Evolutionary conservation across 2,113 vertebrate genomes (phyloP), one percentile per base, ranked within the genome.

Genomic region (Illadopsis cleaveri): DNA sequence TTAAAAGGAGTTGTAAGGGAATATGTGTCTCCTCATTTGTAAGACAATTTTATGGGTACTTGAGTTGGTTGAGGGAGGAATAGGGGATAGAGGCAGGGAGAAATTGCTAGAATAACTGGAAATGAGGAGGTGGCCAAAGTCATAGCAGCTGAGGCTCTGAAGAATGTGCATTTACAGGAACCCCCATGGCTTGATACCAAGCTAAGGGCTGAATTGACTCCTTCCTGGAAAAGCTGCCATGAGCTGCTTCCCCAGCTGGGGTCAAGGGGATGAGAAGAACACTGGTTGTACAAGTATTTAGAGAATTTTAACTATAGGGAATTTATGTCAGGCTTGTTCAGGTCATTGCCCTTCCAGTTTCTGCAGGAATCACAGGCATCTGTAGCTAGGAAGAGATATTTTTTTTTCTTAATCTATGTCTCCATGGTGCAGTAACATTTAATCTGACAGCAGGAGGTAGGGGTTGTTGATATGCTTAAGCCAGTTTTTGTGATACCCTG

Each of bases 171-270:
- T 68, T 95, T 89, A 71, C 40, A 33, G 68, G 79, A 93, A 85
- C 28, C 54, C 30, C 22, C 0, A 2, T 22, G 82, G 42, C 50
- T 68, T 0, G 0, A 10, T 60, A 50, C 44, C 81, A 82, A 28
- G 21, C 20, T 82, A 30, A 45, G 20, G 44, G 33, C 16, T 86
- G 68, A 77, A 61, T 8, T 33, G 35, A 15, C 37, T 77, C 31
- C 17, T 85, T 92, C 75, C 75, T 77, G 64, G 78, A 93, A 92
- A 45, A 90, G 47, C n/a, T 0, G 0, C 48, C 28, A 8, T 1
- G 4, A 68, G 31, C 44, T 76, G 27, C 6, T 91, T 21, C 30
- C 33, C 35, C 40, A 47, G 5, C 20, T 37, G 30, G 9, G 15
- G 12, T 45, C 71, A 77, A 48, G 71, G 83, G 42, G 30, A 11